Base-by-base conservation (phyloP, 2,888 invertebrate species). In the Drosophila atripex region DNA sequence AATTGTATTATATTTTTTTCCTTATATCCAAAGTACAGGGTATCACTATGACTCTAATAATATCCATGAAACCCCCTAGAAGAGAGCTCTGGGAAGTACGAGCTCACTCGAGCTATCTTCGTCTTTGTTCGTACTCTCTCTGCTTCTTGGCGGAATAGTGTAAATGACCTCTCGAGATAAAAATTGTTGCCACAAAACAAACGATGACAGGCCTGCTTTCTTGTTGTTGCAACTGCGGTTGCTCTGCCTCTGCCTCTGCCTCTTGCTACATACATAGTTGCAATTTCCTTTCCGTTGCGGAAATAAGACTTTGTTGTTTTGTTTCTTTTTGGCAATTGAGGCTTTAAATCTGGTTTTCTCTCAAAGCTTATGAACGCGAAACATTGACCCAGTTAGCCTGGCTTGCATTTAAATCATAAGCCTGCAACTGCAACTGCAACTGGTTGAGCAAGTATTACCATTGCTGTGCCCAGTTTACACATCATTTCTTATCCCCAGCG, bases 141-240 rank as follows among this genome's bases (percentile, higher is more conserved):
- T 69, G 28, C 54, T 23, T 46, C 56, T 38, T 45, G 53, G 69
- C 69, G 43, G 54, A 50, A 65, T 66, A 74, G 84, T 88, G 89
- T 89, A 88, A 88, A 88, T 82, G 88, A 88, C 88, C 88, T 88
- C 85, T 89, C 73, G 64, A 89, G 89, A 89, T 89, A 88, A 88
- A 35, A 89, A 76, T 84, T 89, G 88, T 76, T 68, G 74, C 69
- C 71, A 86, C 65, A 60, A 65, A 54, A 47, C 70, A 18, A 59
- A 47, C 72, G 66, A 70, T 58, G 75, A 55, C 86, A 78, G 82
- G 61, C 78, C 85, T 65, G 51, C 71, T 68, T 50, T 51, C 46
- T 71, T 69, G 58, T 53, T 49, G 43, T 43, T 39, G 43, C 38
- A 49, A 49, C 32, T 52, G 47, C 21, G 47, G 39, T 25, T 47